Evolutionary conservation across 2,113 vertebrate genomes (phyloP).

Genomic region (Thinocorus orbignyianus): DNA sequence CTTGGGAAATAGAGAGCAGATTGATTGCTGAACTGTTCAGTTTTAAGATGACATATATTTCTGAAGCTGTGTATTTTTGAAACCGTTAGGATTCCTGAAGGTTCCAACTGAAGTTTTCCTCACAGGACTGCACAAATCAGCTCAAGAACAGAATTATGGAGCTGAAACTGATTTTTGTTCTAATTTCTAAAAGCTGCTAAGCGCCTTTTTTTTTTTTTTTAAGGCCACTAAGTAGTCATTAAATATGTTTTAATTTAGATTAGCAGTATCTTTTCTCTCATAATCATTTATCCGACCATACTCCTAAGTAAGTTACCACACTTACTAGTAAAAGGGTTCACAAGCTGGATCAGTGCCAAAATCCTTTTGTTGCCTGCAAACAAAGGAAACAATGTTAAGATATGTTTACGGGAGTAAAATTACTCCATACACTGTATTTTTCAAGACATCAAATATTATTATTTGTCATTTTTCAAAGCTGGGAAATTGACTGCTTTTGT

Average conservation of each 20-base stretch:
- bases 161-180: neutral
- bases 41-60: neutral
- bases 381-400: neutral
- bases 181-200: slow-evolving; percentile 11
- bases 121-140: neutral
- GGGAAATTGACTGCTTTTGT: neutral
- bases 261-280: neutral
- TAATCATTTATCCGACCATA: neutral
- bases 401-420: neutral
- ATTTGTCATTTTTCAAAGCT: neutral
- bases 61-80: fast-evolving
- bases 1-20: neutral
- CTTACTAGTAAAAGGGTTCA: neutral
- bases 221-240: neutral
- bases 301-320: neutral
- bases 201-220: neutral
- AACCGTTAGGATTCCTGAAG: neutral
- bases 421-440: neutral
- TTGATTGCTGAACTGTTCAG: fast-evolving
- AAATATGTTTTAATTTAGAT: slow-evolving; percentile 17
- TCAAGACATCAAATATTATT: neutral
- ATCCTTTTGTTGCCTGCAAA: neutral
- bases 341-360: neutral
- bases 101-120: neutral
- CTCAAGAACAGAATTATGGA: neutral